A percentile compares a stretch with the other conserved stretches of the same genome.
Evolutionary conservation across 2,797 vertebrate genomes (phyloP).

Genomic region (Thamnophis elegans): DNA sequence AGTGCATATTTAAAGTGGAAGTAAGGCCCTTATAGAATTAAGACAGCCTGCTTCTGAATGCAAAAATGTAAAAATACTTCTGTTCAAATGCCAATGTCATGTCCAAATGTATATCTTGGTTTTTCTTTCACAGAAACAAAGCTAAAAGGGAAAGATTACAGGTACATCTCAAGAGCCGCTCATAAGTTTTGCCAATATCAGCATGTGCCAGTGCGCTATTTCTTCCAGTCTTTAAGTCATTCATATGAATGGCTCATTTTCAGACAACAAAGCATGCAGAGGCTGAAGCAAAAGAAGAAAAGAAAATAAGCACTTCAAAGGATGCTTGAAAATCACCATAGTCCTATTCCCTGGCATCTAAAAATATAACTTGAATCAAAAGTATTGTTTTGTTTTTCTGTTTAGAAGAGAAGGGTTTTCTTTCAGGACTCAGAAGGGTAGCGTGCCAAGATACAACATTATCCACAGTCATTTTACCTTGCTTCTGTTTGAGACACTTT

Average conservation of each 20-base stretch:
- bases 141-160: not conserved
- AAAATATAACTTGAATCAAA: conserved; percentile 47
- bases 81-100: not conserved
- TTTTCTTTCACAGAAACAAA: conserved; percentile 23
- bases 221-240: conserved; percentile 26
- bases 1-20: not conserved
- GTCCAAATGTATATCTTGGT: not conserved
- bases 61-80: not conserved
- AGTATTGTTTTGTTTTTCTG: conserved; percentile 10
- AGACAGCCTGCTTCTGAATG: not conserved
- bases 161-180: not conserved
- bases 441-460: not conserved
- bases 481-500: not conserved
- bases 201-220: conserved; percentile 8
- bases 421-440: conserved; percentile 28
- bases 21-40: not conserved
- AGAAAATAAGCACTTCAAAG: conserved; percentile 24
- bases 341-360: conserved; percentile 34
- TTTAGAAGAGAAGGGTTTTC: conserved; percentile 29
- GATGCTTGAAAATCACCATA: conserved; percentile 28
- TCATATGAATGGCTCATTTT: conserved; percentile 36
- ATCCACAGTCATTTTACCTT: not conserved
- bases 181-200: conserved; percentile 21
- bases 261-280: conserved; percentile 36
- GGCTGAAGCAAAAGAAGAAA: conserved; percentile 26